These are phyloP conservation scores for Glossophaga mutica DNA, from an alignment of 2,797 vertebrate species.

Conservation along the genomic window DNA sequence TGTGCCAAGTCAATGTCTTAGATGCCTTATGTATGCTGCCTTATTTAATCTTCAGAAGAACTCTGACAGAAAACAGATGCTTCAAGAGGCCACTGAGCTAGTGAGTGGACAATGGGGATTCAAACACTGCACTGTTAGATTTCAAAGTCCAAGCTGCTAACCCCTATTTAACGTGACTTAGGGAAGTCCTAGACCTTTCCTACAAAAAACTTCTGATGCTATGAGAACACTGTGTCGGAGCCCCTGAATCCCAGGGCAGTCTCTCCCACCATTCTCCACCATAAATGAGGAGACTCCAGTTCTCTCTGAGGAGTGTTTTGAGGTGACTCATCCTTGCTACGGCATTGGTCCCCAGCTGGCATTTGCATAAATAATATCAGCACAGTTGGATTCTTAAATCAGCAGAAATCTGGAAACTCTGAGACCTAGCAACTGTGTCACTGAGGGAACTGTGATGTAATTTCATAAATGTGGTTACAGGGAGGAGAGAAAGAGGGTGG, in stretches of 20 bases:
- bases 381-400: conserved; percentile 30
- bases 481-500: background rate
- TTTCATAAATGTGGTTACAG: background rate
- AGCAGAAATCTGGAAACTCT: conserved; percentile 35
- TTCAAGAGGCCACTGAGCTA: background rate
- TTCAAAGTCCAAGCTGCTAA: background rate
- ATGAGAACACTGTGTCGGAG: background rate
- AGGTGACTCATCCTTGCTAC: background rate
- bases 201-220: background rate
- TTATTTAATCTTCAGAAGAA: background rate
- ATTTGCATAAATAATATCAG: conserved; percentile 33
- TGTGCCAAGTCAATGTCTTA: background rate
- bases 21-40: background rate
- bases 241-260: background rate
- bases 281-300: background rate
- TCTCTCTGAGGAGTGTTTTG: background rate
- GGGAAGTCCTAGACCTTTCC: background rate
- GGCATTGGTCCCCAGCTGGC: background rate
- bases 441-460: background rate
- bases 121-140: background rate
- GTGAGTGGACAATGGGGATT: background rate
- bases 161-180: background rate
- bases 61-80: background rate
- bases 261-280: background rate
- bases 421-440: background rate